Base-by-base conservation (phyloP, 1,140 invertebrate species). In the Euwallacea similis region DNA sequence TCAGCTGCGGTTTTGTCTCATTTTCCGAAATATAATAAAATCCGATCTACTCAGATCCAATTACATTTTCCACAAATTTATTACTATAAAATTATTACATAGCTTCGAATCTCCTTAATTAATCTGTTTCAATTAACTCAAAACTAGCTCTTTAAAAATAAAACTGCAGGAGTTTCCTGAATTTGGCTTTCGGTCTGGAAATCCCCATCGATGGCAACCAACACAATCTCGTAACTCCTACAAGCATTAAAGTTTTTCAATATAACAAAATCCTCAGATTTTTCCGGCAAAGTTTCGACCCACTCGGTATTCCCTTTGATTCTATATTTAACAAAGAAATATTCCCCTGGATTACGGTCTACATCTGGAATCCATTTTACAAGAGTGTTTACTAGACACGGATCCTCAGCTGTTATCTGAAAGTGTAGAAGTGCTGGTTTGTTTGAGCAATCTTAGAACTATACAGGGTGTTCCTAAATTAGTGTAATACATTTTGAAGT, bases 141-240 rank as follows among this genome's bases (percentile, higher is more conserved):
- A 33, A 33, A 33, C 21, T 33, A 50, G 7, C 43, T 16, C 43
- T 21, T 54, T 62, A 69, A 63, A 66, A 73, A 76, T 15, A 77
- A 15, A 16, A 73, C 71, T 42, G 71, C 72, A 6, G 77, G 77
- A 7, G 77, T 78, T 42, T 74, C 61, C 44, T 76, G 56, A 42
- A 85, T 73, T 61, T 87, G 86, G 76, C 93, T 95, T 77, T 90
- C 88, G 4, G 88, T 90, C 56, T 88, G 82, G 69, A 88, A 90
- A 44, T 91, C 86, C 2, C 96, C 96, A 83, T 98, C 97, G 54
- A 97, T 94, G 13, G 97, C 91, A 7, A 98, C 95, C 2, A 98
- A 87, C 67, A 91, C 87, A 77, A 99, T 90, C 76, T 98, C 92
- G 80, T 99, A 94, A 6, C 88, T 87, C 69, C 92, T 90, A 16